These are phyloP conservation scores for Lacerta agilis DNA, from an alignment of 2,797 vertebrate species.

Conservation along the genomic window DNA sequence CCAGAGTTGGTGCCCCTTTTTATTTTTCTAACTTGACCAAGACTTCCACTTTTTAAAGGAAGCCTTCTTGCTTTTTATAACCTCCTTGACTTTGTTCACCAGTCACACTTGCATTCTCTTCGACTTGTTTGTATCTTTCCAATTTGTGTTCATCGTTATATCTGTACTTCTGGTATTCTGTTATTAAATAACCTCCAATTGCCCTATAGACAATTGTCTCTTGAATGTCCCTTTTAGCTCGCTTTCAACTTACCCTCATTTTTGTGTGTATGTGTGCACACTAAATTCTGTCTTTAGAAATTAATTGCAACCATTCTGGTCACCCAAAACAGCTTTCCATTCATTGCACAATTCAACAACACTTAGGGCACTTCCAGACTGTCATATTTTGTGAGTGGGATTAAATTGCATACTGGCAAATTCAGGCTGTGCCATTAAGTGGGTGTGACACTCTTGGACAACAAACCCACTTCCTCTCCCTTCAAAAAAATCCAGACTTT, in stretches of 20 bases:
- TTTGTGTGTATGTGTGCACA: neutral
- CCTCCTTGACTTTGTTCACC: neutral
- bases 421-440: too few species aligned
- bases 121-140: neutral
- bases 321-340: neutral
- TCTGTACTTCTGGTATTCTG: neutral
- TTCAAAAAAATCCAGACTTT: too few species aligned
- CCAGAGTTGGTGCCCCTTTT: neutral
- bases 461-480: too few species aligned
- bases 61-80: neutral
- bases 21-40: neutral
- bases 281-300: neutral
- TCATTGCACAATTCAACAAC: neutral
- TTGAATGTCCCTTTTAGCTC: neutral
- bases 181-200: neutral
- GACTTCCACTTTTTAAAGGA: slow-evolving; percentile 4
- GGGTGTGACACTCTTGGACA: too few species aligned
- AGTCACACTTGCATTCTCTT: neutral
- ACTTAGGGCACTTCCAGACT: too few species aligned
- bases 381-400: too few species aligned
- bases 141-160: neutral
- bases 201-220: neutral
- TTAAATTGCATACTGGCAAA: too few species aligned
- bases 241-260: neutral
- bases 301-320: neutral